A percentile compares a stretch with the other conserved stretches of the same genome.
These are phyloP conservation scores for Vireo altiloquus DNA, from an alignment of 2,113 vertebrate genomes.

Conservation along the genomic window DNA sequence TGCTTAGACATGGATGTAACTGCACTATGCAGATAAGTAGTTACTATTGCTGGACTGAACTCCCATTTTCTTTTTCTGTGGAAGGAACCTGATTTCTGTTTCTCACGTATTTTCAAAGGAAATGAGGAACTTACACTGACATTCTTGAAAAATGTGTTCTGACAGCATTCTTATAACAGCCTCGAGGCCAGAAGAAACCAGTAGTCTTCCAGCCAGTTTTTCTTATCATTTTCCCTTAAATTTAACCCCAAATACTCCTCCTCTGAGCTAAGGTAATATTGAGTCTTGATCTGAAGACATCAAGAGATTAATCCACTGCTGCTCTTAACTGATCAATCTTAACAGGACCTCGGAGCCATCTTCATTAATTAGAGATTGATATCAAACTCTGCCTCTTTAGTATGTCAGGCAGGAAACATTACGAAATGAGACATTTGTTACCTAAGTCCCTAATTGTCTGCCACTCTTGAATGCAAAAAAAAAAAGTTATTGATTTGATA, in stretches of 20 bases:
- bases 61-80: not conserved
- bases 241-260: not conserved
- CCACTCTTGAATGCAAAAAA: not conserved
- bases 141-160: not conserved
- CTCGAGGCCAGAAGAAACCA: not conserved
- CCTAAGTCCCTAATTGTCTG: not conserved
- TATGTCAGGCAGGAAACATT: not conserved
- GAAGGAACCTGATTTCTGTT: not conserved
- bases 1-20: not conserved
- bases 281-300: not conserved
- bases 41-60: not conserved
- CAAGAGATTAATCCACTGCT: not conserved
- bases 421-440: not conserved
- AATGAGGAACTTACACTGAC: not conserved
- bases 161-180: not conserved
- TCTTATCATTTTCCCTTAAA: not conserved
- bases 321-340: not conserved
- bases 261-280: not conserved
- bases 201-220: not conserved
- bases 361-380: slow-evolving; percentile 25
- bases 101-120: not conserved
- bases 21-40: not conserved
- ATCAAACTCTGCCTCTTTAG: not conserved
- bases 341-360: not conserved
- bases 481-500: not conserved